phyloP scores from a whole-genome alignment of 2,797 vertebrate genomes.

The Cossypha dichroa region DNA sequence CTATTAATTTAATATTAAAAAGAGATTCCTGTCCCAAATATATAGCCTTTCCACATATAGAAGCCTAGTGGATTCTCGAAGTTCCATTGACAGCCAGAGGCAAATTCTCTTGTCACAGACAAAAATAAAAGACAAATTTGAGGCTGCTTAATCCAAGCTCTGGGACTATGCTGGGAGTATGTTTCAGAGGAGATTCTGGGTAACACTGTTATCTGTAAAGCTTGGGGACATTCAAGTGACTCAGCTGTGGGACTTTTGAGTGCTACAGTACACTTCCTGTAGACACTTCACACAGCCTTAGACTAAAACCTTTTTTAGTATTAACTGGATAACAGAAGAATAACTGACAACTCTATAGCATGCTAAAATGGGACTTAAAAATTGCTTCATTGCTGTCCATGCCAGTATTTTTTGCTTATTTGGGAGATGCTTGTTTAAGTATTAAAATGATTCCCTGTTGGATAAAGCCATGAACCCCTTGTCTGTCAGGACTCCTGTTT shows the following conservation, averaged over 20 bases:
- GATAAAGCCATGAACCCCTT: fast-evolving
- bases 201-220: neutral
- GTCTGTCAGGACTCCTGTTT: neutral
- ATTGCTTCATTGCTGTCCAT: neutral
- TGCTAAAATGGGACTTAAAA: neutral
- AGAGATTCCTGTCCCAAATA: neutral
- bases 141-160: slow-evolving; percentile 1
- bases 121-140: slow-evolving; percentile 1
- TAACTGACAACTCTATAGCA: neutral
- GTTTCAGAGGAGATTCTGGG: slow-evolving; percentile 13
- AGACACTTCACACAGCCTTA: neutral
- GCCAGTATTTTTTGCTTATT: neutral
- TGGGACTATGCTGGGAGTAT: neutral
- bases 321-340: neutral
- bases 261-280: neutral
- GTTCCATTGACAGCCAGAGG: neutral
- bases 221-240: neutral
- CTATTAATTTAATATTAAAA: neutral
- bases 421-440: neutral
- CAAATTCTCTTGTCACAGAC: slow-evolving; percentile 1
- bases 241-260: neutral
- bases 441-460: neutral
- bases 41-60: neutral
- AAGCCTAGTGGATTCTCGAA: neutral
- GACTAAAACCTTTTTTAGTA: neutral